phyloP scores from a whole-genome alignment of 2,888 invertebrate species.

The Neoscelio sp. region DNA sequence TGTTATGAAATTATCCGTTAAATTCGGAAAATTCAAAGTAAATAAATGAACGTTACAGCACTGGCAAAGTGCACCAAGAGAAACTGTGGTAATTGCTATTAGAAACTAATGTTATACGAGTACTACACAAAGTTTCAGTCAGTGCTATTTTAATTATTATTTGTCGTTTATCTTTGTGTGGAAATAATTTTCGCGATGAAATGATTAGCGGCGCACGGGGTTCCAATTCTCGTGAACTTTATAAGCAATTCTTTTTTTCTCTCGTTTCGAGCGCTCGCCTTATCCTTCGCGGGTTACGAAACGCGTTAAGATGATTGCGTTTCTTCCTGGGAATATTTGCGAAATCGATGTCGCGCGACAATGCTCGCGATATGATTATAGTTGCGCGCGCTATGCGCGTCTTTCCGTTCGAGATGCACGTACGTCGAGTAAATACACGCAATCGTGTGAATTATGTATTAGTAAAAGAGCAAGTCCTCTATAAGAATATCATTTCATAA shows the following conservation, averaged over 20 bases:
- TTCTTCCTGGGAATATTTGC: slow-evolving; percentile 79
- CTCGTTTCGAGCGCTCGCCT: slow-evolving; percentile 19
- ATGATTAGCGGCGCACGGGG: slow-evolving; percentile 14
- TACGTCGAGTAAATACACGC: slow-evolving; percentile 69
- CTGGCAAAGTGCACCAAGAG: slow-evolving; percentile 23
- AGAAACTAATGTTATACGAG: slow-evolving; percentile 48
- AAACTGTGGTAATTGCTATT: slow-evolving; percentile 63
- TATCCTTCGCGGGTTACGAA: slow-evolving; percentile 58
- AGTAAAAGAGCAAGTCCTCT: slow-evolving; percentile 54
- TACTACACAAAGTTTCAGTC: slow-evolving; percentile 25
- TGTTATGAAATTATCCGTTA: slow-evolving; percentile 33
- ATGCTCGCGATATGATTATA: slow-evolving; percentile 75
- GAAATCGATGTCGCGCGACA: slow-evolving; percentile 81
- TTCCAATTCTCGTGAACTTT: slow-evolving; percentile 47
- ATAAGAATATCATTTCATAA: slow-evolving; percentile 58
- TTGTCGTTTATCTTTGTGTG: slow-evolving; percentile 33
- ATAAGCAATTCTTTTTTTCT: slow-evolving; percentile 46
- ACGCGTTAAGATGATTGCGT: slow-evolving; percentile 66
- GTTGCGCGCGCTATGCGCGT: slow-evolving; percentile 73
- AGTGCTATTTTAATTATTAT: slow-evolving; percentile 29
- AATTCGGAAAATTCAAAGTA: slow-evolving; percentile 43
- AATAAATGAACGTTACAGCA: slow-evolving; percentile 45
- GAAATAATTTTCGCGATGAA: slow-evolving; percentile 36
- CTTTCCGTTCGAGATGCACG: slow-evolving; percentile 71
- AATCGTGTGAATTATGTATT: slow-evolving; percentile 70